These are phyloP conservation scores for Lissonota sp. DNA, from an alignment of 2,888 invertebrate species.

Conservation along the genomic window DNA sequence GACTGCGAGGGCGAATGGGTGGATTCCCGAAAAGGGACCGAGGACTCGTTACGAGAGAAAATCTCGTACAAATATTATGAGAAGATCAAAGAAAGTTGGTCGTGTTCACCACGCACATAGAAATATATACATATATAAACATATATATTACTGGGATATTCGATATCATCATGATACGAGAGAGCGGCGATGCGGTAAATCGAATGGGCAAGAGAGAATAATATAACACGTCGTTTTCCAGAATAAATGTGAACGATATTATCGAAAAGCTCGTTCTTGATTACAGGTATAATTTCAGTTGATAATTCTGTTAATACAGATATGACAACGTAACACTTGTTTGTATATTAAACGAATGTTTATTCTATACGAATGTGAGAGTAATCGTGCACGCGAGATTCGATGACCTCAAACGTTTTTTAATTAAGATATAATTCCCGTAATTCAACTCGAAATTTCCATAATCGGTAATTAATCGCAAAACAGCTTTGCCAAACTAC, in stretches of 20 bases:
- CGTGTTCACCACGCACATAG: slow-evolving; percentile 38
- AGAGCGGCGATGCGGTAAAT: slow-evolving; percentile 8
- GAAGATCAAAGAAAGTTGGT: slow-evolving; percentile 61
- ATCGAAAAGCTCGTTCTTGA: slow-evolving; percentile 9
- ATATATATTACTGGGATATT: slow-evolving; percentile 44
- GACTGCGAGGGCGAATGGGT: slow-evolving; percentile 7
- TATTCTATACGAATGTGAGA: slow-evolving; percentile 5
- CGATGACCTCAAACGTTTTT: slow-evolving; percentile 43
- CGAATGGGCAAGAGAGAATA: slow-evolving; percentile 24
- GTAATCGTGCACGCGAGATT: slow-evolving; percentile 34
- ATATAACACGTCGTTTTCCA: slow-evolving; percentile 72
- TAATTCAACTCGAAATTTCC: background rate
- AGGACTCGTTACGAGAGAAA: slow-evolving; percentile 42
- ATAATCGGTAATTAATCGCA: slow-evolving; percentile 46
- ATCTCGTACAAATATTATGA: slow-evolving; percentile 61
- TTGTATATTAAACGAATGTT: slow-evolving; percentile 29
- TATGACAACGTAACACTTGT: slow-evolving; percentile 11
- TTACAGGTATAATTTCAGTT: too few species aligned
- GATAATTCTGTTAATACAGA: too few species aligned
- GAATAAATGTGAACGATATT: slow-evolving; percentile 70
- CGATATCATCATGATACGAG: slow-evolving; percentile 41
- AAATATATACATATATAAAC: slow-evolving; percentile 14
- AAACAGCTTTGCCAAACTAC: slow-evolving; percentile 37
- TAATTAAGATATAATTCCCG: slow-evolving; percentile 50
- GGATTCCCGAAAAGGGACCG: slow-evolving; percentile 32